Evolutionary conservation across 2,113 vertebrate genomes (phyloP), one percentile per base, ranked within the genome.

Genomic region (Mustela lutreola): DNA sequence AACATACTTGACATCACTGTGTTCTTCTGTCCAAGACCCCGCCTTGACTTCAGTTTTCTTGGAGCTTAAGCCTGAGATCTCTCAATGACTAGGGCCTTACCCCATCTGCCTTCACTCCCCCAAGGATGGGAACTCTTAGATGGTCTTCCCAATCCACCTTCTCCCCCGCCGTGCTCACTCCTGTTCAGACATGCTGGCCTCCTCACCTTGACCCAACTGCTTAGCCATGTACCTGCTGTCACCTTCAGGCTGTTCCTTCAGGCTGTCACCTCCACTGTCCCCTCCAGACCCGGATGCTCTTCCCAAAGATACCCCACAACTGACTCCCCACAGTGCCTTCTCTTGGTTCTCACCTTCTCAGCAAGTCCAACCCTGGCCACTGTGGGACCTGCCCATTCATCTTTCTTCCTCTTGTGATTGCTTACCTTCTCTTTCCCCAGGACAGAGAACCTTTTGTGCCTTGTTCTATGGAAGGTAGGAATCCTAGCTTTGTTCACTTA

Each of bases 331-430:
- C 15, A 6, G 19, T 5, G 6, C 28, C n/a, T 53, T 65, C 50
- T 14, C 67, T 2, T 7, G 12, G 8, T 26, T 56, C 11, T 73
- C 9, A 12, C 15, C 7, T 21, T 33, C 60, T 45, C 39, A 1
- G 7, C 3, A 11, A 75, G 24, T 58, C 84, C 24, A 21, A 53
- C 58, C 21, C 12, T 11, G 14, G 4, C 33, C 76, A 67, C 8
- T 0, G 39, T 4, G 2, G 21, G 26, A 36, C 26, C 33, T n/a
- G 42, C 50, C 80, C 2, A 4, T 4, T 1, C 22, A 14, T 28
- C 39, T 21, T 80, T 19, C 79, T 22, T 2, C 33, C 1, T 12
- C 7, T 7, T 0, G 0, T 33, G 42, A 4, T 5, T 7, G 10
- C 56, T 2, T 0, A 45, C 56, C 45, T 79, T 71, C 89, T 71